phyloP scores from a whole-genome alignment of 2,113 vertebrate species.

The Cisticola juncidis region DNA sequence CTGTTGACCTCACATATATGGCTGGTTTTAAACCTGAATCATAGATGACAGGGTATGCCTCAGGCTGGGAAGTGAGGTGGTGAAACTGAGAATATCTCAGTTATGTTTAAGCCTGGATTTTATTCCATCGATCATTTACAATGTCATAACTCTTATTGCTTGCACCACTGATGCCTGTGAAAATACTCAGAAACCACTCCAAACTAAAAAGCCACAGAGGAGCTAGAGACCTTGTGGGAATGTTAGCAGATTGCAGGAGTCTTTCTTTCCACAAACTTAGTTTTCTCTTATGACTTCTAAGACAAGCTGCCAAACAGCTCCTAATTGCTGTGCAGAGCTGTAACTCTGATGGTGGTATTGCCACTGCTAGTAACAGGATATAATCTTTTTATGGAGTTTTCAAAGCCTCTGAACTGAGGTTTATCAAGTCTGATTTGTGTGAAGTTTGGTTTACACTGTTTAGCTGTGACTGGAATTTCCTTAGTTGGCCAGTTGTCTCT shows the following conservation, averaged over 20 bases:
- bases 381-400: background rate
- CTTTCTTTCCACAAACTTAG: background rate
- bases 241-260: background rate
- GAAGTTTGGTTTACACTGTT: background rate
- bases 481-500: background rate
- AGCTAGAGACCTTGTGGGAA: background rate
- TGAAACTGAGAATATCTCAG: background rate
- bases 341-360: background rate
- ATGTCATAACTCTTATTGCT: background rate
- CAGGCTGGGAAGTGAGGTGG: background rate
- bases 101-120: background rate
- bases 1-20: background rate
- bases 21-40: background rate
- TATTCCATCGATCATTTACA: background rate
- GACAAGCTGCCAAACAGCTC: background rate
- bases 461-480: background rate
- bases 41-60: background rate
- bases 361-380: background rate
- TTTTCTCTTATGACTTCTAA: background rate
- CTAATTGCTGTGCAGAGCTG: background rate
- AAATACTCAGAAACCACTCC: background rate
- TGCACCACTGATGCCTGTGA: background rate
- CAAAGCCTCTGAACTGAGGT: background rate
- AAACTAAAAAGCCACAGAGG: background rate
- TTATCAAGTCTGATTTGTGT: background rate